These are phyloP conservation scores for Lepidurus couesii DNA, from an alignment of 1,140 invertebrate species.

Conservation along the genomic window DNA sequence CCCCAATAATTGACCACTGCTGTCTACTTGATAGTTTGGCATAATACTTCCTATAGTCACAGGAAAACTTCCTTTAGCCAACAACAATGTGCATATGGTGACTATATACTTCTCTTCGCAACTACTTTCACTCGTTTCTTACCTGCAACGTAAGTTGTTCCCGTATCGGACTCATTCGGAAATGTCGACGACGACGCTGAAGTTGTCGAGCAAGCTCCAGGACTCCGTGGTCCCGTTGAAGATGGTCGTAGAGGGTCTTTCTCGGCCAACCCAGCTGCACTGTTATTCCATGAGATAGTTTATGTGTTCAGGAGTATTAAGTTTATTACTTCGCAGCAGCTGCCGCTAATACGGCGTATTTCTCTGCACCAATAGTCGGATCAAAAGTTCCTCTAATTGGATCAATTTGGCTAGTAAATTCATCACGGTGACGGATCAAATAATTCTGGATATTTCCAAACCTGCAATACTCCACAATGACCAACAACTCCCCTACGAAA, in stretches of 20 bases:
- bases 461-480: slow-evolving; percentile 89
- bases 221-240: no score
- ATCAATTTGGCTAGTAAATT: slow-evolving; percentile 75
- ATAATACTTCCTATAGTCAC: slow-evolving; percentile 38
- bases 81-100: background rate
- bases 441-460: slow-evolving; percentile 86
- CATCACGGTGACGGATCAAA: slow-evolving; percentile 64
- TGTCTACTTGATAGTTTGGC: slow-evolving; percentile 35
- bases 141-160: no score
- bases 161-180: no score
- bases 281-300: no score
- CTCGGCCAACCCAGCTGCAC: no score
- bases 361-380: background rate
- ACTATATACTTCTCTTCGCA: background rate
- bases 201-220: no score
- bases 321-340: background rate
- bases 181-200: background rate
- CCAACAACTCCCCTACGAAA: slow-evolving; percentile 69
- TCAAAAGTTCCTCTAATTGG: background rate
- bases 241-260: no score
- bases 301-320: background rate
- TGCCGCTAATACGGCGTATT: background rate
- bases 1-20: slow-evolving; percentile 42
- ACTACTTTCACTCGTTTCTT: background rate
- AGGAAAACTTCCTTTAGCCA: slow-evolving; percentile 36